Percentiles rank a stretch among this genome's conserved stretches.
phyloP scores from a whole-genome alignment of 2,113 vertebrate species.

The Choloepus hoffmanni region DNA sequence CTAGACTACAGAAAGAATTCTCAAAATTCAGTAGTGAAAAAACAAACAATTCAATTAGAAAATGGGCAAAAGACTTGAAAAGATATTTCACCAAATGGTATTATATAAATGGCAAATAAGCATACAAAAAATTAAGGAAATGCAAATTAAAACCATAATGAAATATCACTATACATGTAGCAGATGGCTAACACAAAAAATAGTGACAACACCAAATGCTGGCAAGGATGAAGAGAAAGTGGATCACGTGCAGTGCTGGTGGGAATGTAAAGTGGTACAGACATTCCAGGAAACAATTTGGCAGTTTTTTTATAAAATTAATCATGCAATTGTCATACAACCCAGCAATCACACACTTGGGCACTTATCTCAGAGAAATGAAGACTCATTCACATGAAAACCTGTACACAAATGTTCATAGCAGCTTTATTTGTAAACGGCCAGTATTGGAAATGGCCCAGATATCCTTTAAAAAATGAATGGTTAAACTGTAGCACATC shows the following conservation, averaged over 20 bases:
- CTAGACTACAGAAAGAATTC: background rate
- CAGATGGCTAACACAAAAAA: conserved; percentile 41
- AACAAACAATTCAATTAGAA: background rate
- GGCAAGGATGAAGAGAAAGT: background rate
- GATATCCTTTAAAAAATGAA: background rate
- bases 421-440: background rate
- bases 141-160: background rate
- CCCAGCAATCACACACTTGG: background rate
- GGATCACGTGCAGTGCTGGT: background rate
- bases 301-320: conserved; percentile 21
- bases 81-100: background rate
- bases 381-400: conserved; percentile 11
- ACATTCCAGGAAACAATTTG: background rate
- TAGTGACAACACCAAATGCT: background rate
- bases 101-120: conserved; percentile 7
- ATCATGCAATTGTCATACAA: background rate
- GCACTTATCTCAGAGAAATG: conserved; percentile 29
- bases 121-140: conserved; percentile 1
- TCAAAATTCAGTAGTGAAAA: conserved; percentile 23
- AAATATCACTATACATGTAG: background rate
- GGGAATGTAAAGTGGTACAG: background rate
- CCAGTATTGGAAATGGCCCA: background rate
- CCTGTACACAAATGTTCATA: background rate
- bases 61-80: background rate
- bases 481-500: background rate